phyloP scores from a whole-genome alignment of 2,797 vertebrate genomes.

The Falco novaeseelandiae region DNA sequence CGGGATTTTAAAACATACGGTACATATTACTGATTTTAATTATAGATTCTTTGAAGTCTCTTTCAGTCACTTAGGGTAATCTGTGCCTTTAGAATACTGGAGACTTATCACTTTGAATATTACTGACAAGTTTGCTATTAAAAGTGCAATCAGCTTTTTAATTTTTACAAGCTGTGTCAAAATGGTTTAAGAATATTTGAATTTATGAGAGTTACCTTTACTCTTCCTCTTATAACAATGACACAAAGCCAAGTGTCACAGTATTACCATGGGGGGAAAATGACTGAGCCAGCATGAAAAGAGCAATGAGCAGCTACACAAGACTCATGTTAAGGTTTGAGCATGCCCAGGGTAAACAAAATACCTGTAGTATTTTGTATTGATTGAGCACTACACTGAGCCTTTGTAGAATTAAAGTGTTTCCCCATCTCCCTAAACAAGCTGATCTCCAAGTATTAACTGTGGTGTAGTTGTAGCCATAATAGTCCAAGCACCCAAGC shows the following conservation, averaged over 20 bases:
- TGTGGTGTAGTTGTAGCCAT: background rate
- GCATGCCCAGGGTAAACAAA: background rate
- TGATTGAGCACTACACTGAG: background rate
- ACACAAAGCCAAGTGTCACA: background rate
- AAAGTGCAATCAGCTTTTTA: background rate
- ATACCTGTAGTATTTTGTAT: background rate
- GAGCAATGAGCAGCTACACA: background rate
- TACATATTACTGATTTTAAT: conserved; percentile 55
- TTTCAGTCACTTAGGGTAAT: conserved; percentile 29
- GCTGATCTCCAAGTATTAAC: background rate
- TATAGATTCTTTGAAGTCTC: conserved; percentile 58
- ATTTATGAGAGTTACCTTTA: background rate
- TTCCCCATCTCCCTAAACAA: background rate
- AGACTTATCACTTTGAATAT: conserved; percentile 8
- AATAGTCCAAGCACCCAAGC: background rate
- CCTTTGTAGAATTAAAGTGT: background rate
- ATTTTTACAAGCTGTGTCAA: conserved; percentile 19
- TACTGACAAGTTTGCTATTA: conserved; percentile 14
- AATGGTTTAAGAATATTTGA: conserved; percentile 2
- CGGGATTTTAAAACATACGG: background rate
- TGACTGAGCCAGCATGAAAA: background rate
- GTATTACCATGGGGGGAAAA: background rate
- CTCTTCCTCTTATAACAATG: background rate
- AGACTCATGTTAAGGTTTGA: background rate
- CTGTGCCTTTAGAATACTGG: conserved; percentile 3